Conservation (phyloP, 1,140 invertebrate genomes). For the Manduca sexta region DNA sequence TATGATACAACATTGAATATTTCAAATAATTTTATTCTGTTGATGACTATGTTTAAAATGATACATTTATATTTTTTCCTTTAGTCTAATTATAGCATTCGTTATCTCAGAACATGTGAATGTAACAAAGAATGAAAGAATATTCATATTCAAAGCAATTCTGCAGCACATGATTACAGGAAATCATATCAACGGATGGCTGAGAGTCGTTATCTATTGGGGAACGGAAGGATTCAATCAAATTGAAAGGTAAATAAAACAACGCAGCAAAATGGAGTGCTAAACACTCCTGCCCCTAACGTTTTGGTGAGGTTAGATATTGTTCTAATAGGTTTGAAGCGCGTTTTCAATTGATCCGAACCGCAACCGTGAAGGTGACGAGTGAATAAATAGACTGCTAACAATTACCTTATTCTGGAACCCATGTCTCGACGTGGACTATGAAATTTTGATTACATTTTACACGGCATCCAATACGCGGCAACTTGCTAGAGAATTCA, state of each 20-base stretch:
- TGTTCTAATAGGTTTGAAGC: neutral
- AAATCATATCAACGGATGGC: constrained; percentile 1
- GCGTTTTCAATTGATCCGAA: neutral
- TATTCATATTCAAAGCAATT: too few relatives aligned
- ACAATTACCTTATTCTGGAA: constrained; percentile 60
- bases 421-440: constrained; percentile 59
- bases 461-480: constrained; percentile 23
- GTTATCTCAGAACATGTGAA: neutral
- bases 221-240: neutral
- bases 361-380: neutral
- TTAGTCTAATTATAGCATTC: neutral
- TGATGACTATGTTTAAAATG: too few relatives aligned
- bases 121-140: too few relatives aligned
- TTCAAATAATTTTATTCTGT: too few relatives aligned
- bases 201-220: neutral
- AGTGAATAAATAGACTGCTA: constrained; percentile 6
- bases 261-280: constrained; percentile 26
- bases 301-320: neutral
- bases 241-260: constrained; percentile 15
- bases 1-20: too few relatives aligned
- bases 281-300: neutral
- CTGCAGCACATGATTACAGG: neutral
- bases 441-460: constrained; percentile 51
- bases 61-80: neutral
- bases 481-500: constrained; percentile 26